Conservation (phyloP, 2,888 invertebrate genomes). For the Bimastos eiseni region DNA sequence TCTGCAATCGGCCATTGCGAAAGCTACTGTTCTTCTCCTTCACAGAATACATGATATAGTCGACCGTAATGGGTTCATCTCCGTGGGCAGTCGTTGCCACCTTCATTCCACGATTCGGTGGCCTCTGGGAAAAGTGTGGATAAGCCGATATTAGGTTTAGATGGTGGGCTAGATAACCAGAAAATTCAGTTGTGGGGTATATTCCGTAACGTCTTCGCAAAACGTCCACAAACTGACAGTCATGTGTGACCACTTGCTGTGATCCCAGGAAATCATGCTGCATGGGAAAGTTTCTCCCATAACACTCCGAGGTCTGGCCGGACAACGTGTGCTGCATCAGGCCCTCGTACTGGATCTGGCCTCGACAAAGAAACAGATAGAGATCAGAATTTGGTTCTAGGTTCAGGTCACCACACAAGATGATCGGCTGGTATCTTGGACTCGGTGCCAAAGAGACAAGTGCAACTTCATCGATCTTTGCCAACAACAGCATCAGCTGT, state of each 20-base stretch:
- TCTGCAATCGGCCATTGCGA: background rate
- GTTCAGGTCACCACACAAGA: conserved; percentile 93
- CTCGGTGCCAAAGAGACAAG: conserved; percentile 14
- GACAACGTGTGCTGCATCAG: background rate
- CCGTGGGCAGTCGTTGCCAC: conserved; percentile 82
- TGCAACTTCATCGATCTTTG: conserved; percentile 79
- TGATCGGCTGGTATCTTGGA: conserved; percentile 72
- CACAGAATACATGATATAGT: conserved; percentile 81
- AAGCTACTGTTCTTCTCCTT: background rate
- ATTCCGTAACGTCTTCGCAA: conserved; percentile 30
- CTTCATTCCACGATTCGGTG: conserved; percentile 9
- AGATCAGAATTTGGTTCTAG: conserved; percentile 75
- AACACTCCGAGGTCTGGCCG: conserved; percentile 43
- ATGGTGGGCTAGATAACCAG: background rate
- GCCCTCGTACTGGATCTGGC: conserved; percentile 65
- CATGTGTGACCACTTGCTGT: conserved; percentile 62
- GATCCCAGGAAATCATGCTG: conserved; percentile 56
- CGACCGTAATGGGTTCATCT: conserved; percentile 72
- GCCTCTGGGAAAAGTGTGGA: background rate
- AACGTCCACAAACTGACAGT: conserved; percentile 61
- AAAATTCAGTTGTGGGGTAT: background rate
- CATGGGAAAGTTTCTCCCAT: conserved; percentile 39
- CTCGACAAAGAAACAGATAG: conserved; percentile 72
- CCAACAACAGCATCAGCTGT: conserved; percentile 80
- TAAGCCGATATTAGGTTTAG: background rate